These are phyloP conservation scores for Malachius bipustulatus DNA, from an alignment of 2,888 invertebrate genomes.

Conservation along the genomic window DNA sequence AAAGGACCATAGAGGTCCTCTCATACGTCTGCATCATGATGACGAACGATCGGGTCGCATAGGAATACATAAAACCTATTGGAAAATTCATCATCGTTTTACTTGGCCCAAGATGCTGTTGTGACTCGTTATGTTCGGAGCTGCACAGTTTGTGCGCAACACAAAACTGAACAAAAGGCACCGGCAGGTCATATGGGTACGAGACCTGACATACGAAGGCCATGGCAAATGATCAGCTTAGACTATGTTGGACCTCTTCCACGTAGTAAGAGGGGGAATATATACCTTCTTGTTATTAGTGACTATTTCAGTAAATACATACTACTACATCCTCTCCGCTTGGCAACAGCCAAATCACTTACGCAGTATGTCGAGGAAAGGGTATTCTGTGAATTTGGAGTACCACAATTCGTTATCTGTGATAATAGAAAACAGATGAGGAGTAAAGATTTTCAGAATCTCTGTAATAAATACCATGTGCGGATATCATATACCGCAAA, in stretches of 20 bases:
- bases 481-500: slow-evolving; percentile 17
- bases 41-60: background rate
- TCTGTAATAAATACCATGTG: slow-evolving; percentile 15
- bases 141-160: background rate
- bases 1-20: background rate
- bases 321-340: slow-evolving; percentile 10
- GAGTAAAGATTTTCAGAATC: slow-evolving; percentile 5
- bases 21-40: background rate
- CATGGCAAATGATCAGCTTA: slow-evolving; percentile 13
- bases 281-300: slow-evolving; percentile 10
- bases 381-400: slow-evolving; percentile 18
- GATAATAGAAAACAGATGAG: slow-evolving; percentile 21
- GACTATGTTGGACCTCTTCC: slow-evolving; percentile 17
- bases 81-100: background rate
- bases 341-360: slow-evolving; percentile 7
- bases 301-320: slow-evolving; percentile 15
- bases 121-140: background rate
- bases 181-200: slow-evolving; percentile 10
- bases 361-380: slow-evolving; percentile 9
- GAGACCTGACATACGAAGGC: background rate
- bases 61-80: background rate
- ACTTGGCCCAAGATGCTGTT: background rate
- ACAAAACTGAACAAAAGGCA: slow-evolving; percentile 3
- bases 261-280: slow-evolving; percentile 5
- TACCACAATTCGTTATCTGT: slow-evolving; percentile 17